phyloP scores from a whole-genome alignment of 2,888 invertebrate genomes.

The Agrenia bidenticulata region DNA sequence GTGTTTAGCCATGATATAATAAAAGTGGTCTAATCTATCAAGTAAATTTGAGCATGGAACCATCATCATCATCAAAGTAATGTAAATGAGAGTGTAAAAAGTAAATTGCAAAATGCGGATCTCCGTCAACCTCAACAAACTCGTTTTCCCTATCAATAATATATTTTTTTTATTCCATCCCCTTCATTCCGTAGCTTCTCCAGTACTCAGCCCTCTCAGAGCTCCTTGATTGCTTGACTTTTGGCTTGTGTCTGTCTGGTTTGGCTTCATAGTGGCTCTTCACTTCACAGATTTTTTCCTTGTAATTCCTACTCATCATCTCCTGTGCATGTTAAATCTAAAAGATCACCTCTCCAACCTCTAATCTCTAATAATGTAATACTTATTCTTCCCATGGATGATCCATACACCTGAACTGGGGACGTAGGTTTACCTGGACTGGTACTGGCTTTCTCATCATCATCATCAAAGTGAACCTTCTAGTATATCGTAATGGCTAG shows the following conservation, averaged over 20 bases:
- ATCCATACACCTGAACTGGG: background rate
- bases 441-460: too few species aligned
- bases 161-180: background rate
- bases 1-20: too few species aligned
- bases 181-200: background rate
- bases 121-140: constrained; percentile 19
- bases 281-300: constrained; percentile 5
- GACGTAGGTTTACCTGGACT: background rate
- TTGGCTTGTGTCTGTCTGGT: constrained; percentile 36
- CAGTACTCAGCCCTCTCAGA: background rate
- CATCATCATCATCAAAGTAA: constrained; percentile 15
- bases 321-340: background rate
- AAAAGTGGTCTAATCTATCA: constrained; percentile 14
- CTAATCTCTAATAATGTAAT: too few species aligned
- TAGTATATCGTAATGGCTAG: constrained; percentile 19
- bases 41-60: constrained; percentile 8
- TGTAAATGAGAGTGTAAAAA: constrained; percentile 28
- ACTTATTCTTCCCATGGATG: too few species aligned
- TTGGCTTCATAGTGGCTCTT: constrained; percentile 12
- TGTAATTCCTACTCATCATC: background rate
- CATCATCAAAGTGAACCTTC: too few species aligned
- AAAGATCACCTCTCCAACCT: too few species aligned
- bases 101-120: constrained; percentile 34
- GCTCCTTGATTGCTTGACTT: constrained; percentile 21
- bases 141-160: constrained; percentile 40